Conservation (phyloP, 2,797 vertebrate genomes). For the Heliangelus exortis region DNA sequence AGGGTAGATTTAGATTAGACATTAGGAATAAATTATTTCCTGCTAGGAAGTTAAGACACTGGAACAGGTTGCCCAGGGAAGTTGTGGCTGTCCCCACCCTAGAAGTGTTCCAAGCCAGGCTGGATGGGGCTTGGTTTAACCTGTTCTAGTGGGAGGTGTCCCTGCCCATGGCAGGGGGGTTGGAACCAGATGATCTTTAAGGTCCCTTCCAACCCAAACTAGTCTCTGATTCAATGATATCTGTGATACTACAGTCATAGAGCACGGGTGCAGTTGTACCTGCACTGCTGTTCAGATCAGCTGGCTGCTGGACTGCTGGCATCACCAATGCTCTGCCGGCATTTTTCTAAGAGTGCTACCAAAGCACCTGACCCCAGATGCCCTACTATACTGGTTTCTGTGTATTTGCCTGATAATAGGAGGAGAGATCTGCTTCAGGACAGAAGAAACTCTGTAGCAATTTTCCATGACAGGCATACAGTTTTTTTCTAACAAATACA, state of each 20-base stretch:
- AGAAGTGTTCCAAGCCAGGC: no score
- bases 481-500: background rate
- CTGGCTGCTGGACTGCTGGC: background rate
- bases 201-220: no score
- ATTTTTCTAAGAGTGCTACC: background rate
- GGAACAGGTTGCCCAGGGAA: no score
- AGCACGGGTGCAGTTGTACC: fast-evolving
- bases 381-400: background rate
- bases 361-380: background rate
- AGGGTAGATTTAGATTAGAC: no score
- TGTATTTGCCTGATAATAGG: background rate
- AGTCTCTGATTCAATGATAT: background rate
- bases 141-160: no score
- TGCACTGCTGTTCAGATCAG: background rate
- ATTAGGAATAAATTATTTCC: no score
- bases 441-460: background rate
- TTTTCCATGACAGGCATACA: background rate
- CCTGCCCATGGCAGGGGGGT: no score
- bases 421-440: background rate
- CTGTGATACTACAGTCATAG: fast-evolving
- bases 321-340: background rate
- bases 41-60: no score
- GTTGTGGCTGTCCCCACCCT: no score
- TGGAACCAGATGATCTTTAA: no score
- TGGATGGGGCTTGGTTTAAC: no score